These are phyloP conservation scores for Eulemur rufifrons DNA, from an alignment of 2,113 vertebrate genomes.

Conservation along the genomic window DNA sequence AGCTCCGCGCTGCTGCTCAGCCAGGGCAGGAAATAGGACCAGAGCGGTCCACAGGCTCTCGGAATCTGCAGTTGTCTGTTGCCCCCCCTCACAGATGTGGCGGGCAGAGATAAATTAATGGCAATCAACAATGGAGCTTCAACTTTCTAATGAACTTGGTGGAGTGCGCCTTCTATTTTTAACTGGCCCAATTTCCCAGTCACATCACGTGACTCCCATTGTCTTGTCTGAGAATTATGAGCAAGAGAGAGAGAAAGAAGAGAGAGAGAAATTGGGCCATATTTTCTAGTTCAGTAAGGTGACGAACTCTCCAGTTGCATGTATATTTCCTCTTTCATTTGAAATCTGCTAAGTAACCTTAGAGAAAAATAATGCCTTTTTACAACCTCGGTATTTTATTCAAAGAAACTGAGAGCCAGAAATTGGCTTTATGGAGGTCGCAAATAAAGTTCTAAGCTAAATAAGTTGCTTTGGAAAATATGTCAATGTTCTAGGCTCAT, in stretches of 20 bases:
- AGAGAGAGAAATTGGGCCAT: slow-evolving; percentile 51
- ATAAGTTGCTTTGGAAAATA: not conserved
- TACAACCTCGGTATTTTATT: not conserved
- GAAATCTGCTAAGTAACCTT: slow-evolving; percentile 42
- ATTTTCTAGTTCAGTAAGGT: slow-evolving; percentile 33
- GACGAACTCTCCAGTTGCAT: not conserved
- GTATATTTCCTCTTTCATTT: slow-evolving; percentile 11
- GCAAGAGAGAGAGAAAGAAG: not conserved
- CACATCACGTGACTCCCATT: slow-evolving; percentile 66
- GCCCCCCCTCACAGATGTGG: not conserved
- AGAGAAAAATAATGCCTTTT: not conserved
- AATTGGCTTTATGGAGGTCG: not conserved
- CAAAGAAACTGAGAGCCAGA: not conserved
- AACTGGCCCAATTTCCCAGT: slow-evolving; percentile 75
- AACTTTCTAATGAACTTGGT: slow-evolving; percentile 66
- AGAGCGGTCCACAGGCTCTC: rapidly evolving
- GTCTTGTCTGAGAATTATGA: slow-evolving; percentile 71
- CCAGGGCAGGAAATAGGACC: not conserved
- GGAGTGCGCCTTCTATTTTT: slow-evolving; percentile 71
- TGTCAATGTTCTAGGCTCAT: not conserved
- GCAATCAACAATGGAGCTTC: slow-evolving; percentile 67
- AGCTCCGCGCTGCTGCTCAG: not conserved
- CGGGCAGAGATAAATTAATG: slow-evolving; percentile 59
- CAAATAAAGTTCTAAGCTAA: not conserved
- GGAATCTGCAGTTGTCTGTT: not conserved